Evolutionary conservation across 2,888 invertebrate species (phyloP), one percentile per base, ranked within the genome.

Genomic region (Watsonalla binaria): DNA sequence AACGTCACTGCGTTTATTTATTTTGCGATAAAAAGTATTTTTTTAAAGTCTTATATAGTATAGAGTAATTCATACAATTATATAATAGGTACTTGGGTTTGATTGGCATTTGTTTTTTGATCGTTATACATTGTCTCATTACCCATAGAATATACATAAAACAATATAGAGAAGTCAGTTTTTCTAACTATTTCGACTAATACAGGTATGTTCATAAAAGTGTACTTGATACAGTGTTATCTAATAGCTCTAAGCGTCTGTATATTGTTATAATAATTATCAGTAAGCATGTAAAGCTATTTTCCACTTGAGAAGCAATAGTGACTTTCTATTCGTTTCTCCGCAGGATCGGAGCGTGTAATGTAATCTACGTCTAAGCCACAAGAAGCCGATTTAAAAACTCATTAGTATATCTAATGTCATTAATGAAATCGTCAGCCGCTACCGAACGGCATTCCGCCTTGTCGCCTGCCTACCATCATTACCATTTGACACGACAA

Each of bases 381-480:
- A 57, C 63, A 59, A 53, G 56, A 57, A 60, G 59, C 65, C 70
- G 69, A 70, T 76, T 78, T 72, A 75, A 84, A 78, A 76, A 71
- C 74, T 84, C 81, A 84, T 84, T 82, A 80, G 80, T 74, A 74
- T 74, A 75, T 74, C 82, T 85, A 81, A 86, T 82, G 82, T 80
- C 82, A 78, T 82, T 85, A 86, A 80, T 81, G 81, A 78, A 78
- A 82, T 84, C 80, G 80, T 78, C 82, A 71, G 66, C 74, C 67
- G 86, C 86, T 85, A 84, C 86, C 76, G 84, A 74, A 66, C 74
- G 72, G 73, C 76, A 76, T 82, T 81, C 79, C 80, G 72, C 65
- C 71, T 63, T 76, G 80, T 78, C 80, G 72, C 70, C 57, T 68
- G 72, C 70, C 57, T 68, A 66, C 65, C 61, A 69, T 72, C 68